These are phyloP conservation scores for Nanorana parkeri DNA, from an alignment of 2,113 vertebrate species.

Conservation along the genomic window DNA sequence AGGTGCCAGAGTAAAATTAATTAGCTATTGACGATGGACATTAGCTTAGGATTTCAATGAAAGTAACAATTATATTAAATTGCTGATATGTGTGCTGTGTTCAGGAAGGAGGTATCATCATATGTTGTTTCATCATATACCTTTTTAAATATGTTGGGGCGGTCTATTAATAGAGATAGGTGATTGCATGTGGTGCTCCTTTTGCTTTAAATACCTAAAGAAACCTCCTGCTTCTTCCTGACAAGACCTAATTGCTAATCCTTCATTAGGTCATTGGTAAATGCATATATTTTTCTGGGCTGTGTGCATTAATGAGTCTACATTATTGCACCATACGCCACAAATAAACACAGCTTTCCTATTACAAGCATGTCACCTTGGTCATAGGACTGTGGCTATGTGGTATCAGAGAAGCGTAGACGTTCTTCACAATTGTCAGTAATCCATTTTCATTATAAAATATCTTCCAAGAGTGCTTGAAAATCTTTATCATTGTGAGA, in stretches of 20 bases:
- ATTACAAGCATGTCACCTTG: neutral
- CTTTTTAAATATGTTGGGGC: neutral
- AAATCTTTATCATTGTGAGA: neutral
- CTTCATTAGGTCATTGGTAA: slow-evolving; percentile 15
- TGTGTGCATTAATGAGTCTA: slow-evolving; percentile 16
- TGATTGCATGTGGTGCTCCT: neutral
- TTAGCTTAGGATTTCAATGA: neutral
- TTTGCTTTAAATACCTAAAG: neutral
- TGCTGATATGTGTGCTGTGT: neutral
- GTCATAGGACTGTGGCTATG: too few relatives aligned
- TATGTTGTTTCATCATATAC: neutral
- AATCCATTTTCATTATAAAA: too few relatives aligned
- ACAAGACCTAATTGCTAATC: neutral
- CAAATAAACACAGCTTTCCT: neutral
- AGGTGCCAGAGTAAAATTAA: too few relatives aligned
- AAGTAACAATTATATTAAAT: neutral
- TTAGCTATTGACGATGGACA: too few relatives aligned
- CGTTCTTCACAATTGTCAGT: too few relatives aligned
- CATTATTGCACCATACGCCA: slow-evolving; percentile 14
- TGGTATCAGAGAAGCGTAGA: too few relatives aligned
- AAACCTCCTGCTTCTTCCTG: neutral
- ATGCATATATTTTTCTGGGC: neutral
- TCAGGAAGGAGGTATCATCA: neutral
- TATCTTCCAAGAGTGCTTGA: too few relatives aligned
- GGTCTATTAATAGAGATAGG: neutral